Evolutionary conservation across 2,888 invertebrate genomes (phyloP).

Genomic region (Cyrtodaria siliqua): DNA sequence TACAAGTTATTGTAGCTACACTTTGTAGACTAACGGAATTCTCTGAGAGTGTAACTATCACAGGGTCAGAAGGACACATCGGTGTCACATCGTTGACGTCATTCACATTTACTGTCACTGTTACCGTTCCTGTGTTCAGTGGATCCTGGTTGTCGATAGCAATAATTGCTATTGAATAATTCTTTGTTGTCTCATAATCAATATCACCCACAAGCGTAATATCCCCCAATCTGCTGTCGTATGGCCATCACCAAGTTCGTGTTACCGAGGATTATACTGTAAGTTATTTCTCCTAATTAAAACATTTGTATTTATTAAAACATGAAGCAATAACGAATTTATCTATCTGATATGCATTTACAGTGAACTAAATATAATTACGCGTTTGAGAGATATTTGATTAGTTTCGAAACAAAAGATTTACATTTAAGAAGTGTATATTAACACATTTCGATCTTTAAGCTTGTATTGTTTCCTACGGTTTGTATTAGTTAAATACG

Average conservation of each 20-base stretch:
- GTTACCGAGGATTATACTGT: conserved; percentile 63
- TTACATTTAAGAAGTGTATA: too few species aligned
- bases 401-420: too few species aligned
- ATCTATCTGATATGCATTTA: too few species aligned
- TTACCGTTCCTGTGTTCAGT: conserved; percentile 89
- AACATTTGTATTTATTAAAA: too few species aligned
- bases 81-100: conserved; percentile 91
- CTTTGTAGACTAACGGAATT: conserved; percentile 39
- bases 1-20: conserved; percentile 63
- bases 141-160: conserved; percentile 66
- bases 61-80: conserved; percentile 61
- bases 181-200: conserved; percentile 71
- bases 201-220: conserved; percentile 66
- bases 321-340: too few species aligned
- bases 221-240: conserved; percentile 67
- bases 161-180: conserved; percentile 58
- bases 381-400: too few species aligned
- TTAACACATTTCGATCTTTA: too few species aligned
- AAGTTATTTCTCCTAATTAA: conserved; percentile 49
- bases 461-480: too few species aligned
- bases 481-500: too few species aligned
- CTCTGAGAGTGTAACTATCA: conserved; percentile 66
- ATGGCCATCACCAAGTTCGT: conserved; percentile 64
- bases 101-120: conserved; percentile 94
- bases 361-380: too few species aligned